Conservation (phyloP, 1,140 invertebrate genomes). For the Bombus breviceps region DNA sequence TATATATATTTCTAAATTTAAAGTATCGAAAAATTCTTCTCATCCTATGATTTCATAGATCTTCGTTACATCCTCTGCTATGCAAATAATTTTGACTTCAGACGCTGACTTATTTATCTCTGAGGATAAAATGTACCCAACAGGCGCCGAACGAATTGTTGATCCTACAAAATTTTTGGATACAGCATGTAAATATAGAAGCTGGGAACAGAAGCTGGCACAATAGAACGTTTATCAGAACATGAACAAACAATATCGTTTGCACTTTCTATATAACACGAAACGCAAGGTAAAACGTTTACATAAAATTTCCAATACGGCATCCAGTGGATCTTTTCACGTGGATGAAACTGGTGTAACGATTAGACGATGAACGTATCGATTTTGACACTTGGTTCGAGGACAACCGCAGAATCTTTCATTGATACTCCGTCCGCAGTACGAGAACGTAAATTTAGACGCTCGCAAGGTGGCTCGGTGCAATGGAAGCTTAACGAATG, state of each 20-base stretch:
- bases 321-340: neutral
- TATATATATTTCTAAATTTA: neutral
- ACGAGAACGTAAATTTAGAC: slow-evolving; percentile 10
- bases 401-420: neutral
- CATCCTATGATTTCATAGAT: neutral
- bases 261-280: neutral
- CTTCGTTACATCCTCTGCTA: neutral
- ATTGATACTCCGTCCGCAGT: neutral
- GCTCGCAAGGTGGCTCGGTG: no score
- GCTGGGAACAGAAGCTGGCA: neutral
- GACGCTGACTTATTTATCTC: neutral
- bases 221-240: slow-evolving; percentile 5
- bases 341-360: neutral
- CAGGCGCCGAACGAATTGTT: neutral
- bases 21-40: neutral
- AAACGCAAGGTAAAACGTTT: neutral
- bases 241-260: neutral
- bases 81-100: neutral
- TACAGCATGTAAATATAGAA: slow-evolving; percentile 9
- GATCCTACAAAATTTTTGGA: slow-evolving; percentile 15
- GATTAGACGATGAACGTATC: no score
- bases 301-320: no score
- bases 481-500: neutral
- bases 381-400: neutral
- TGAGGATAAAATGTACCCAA: neutral